These are phyloP conservation scores for Leptopterna dolabrata DNA, from an alignment of 2,888 invertebrate species.

Conservation along the genomic window DNA sequence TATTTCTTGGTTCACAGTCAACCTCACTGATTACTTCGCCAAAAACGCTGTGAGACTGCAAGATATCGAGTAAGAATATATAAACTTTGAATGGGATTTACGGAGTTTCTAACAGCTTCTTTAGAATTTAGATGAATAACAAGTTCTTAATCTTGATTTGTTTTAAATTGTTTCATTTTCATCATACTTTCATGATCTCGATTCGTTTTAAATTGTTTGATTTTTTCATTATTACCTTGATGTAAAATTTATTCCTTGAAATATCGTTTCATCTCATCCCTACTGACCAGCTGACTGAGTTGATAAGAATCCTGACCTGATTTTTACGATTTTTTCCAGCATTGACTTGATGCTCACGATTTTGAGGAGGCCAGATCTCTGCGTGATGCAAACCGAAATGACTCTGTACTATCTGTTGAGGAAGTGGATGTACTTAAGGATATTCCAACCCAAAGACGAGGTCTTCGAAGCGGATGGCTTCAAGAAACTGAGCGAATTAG, in stretches of 20 bases:
- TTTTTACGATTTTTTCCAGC: too few species aligned
- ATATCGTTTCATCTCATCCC: too few species aligned
- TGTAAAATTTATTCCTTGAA: too few species aligned
- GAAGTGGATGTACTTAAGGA: conserved; percentile 75
- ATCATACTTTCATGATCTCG: too few species aligned
- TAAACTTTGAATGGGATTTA: too few species aligned
- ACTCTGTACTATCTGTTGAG: conserved; percentile 78
- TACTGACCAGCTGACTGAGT: too few species aligned
- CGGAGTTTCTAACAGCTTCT: too few species aligned
- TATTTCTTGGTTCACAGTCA: conserved; percentile 77
- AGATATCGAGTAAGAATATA: conserved; percentile 69
- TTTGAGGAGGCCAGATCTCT: conserved; percentile 74
- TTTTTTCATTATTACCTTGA: too few species aligned
- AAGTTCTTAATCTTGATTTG: background rate
- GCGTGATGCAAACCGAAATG: conserved; percentile 83
- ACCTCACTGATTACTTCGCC: conserved; percentile 74
- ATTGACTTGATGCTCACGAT: conserved; percentile 75
- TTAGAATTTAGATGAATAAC: too few species aligned
- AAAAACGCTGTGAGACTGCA: conserved; percentile 71
- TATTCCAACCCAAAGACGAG: conserved; percentile 68
- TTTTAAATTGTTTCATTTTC: background rate
- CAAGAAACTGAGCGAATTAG: background rate
- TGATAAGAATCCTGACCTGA: too few species aligned
- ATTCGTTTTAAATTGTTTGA: too few species aligned
- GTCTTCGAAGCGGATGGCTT: conserved; percentile 2